Evolutionary conservation across 2,888 invertebrate genomes (phyloP).

Genomic region (Brenthis hecate): DNA sequence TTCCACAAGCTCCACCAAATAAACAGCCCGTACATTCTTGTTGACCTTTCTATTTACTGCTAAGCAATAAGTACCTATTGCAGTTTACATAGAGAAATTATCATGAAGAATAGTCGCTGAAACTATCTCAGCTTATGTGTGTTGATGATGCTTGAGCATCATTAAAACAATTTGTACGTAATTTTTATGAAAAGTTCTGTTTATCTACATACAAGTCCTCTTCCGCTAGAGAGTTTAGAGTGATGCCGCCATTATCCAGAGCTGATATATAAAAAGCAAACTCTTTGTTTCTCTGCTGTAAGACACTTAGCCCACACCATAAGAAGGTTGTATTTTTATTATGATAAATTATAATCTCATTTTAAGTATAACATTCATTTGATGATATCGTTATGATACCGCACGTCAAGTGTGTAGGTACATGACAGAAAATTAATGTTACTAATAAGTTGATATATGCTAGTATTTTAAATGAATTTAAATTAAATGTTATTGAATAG

Average conservation of each 20-base stretch:
- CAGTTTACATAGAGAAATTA: conserved; percentile 25
- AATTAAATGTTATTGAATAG: too few species aligned
- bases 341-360: conserved; percentile 28
- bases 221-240: conserved; percentile 35
- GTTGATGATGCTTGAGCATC: too few species aligned
- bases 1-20: conserved; percentile 56
- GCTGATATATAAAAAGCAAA: conserved; percentile 37
- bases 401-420: conserved; percentile 1
- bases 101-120: conserved; percentile 4
- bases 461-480: too few species aligned
- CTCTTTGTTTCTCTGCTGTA: conserved; percentile 38
- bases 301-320: conserved; percentile 31
- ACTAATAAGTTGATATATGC: not conserved
- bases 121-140: not conserved
- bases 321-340: conserved; percentile 29
- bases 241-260: conserved; percentile 35
- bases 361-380: conserved; percentile 17
- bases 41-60: conserved; percentile 41
- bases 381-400: conserved; percentile 5
- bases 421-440: not conserved
- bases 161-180: not conserved
- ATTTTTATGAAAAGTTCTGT: conserved; percentile 24
- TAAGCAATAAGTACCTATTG: conserved; percentile 22
- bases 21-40: conserved; percentile 65
- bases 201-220: conserved; percentile 31